Evolutionary conservation across 2,797 vertebrate species (phyloP).

Genomic region (Malurus leucopterus): DNA sequence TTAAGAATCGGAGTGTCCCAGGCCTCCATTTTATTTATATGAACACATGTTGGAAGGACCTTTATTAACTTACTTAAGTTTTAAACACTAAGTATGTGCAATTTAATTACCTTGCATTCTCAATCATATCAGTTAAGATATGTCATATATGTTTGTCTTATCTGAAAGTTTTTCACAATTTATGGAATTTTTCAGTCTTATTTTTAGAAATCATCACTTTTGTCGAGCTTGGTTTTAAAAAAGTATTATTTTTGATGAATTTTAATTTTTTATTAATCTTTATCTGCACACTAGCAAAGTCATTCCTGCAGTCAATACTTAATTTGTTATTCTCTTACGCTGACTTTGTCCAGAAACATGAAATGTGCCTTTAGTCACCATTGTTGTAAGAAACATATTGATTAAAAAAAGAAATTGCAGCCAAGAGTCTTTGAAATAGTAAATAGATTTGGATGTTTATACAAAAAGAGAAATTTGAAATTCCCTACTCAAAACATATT

Average conservation of each 20-base stretch:
- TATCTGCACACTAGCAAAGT: neutral
- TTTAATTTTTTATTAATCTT: constrained; percentile 2
- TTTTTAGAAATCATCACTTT: neutral
- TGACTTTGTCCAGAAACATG: constrained; percentile 7
- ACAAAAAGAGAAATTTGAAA: neutral
- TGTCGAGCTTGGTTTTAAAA: neutral
- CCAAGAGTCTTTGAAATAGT: neutral
- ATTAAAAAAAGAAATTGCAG: neutral
- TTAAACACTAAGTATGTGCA: neutral
- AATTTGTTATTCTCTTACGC: neutral
- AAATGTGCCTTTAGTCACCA: neutral
- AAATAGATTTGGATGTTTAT: neutral
- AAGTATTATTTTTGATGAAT: constrained; percentile 12
- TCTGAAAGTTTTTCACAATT: neutral
- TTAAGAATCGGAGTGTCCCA: neutral
- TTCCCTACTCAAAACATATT: neutral
- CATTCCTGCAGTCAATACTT: neutral
- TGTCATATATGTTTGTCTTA: neutral
- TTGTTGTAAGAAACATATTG: neutral
- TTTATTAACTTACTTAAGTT: neutral
- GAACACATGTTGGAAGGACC: neutral
- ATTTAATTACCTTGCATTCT: neutral
- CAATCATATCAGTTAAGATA: neutral
- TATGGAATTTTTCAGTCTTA: neutral
- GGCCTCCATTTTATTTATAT: neutral